Conservation (phyloP, 2,797 vertebrate species). For the Otolemur crassicaudatus region DNA sequence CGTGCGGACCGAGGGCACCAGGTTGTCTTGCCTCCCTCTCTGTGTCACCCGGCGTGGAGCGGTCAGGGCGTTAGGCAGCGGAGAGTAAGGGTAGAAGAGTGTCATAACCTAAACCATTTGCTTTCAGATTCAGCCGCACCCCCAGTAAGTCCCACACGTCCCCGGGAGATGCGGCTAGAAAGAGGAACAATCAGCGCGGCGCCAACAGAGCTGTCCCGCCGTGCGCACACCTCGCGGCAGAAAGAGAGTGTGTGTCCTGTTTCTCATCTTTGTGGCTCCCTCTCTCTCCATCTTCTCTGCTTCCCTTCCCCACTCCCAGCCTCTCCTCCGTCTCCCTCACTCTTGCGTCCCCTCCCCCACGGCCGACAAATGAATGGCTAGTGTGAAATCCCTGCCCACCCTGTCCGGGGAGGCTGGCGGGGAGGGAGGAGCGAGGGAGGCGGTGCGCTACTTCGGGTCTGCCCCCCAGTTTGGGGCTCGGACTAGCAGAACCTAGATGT, state of each 20-base stretch:
- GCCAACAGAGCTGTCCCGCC: background rate
- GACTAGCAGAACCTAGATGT: constrained; percentile 58
- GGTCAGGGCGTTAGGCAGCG: background rate
- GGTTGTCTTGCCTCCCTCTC: background rate
- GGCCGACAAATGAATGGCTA: constrained; percentile 79
- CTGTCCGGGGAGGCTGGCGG: constrained; percentile 29
- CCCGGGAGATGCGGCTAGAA: constrained; percentile 8
- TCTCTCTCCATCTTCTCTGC: constrained; percentile 69
- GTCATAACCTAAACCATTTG: constrained; percentile 51
- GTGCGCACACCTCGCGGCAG: background rate
- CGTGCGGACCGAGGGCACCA: background rate
- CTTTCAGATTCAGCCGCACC: constrained; percentile 55
- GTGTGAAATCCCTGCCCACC: constrained; percentile 78
- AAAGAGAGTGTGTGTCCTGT: background rate
- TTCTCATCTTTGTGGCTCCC: constrained; percentile 68
- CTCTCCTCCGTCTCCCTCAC: background rate
- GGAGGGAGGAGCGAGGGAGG: constrained; percentile 78
- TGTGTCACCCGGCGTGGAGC: constrained; percentile 58
- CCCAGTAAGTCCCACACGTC: background rate
- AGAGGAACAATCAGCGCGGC: background rate
- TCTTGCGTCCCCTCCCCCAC: constrained; percentile 67
- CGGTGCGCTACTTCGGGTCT: constrained; percentile 37
- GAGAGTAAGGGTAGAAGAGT: background rate
- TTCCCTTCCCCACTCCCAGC: constrained; percentile 18
- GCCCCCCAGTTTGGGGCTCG: background rate